These are phyloP conservation scores for Hippocampus barbouri DNA, from an alignment of 2,113 vertebrate species.

Conservation along the genomic window DNA sequence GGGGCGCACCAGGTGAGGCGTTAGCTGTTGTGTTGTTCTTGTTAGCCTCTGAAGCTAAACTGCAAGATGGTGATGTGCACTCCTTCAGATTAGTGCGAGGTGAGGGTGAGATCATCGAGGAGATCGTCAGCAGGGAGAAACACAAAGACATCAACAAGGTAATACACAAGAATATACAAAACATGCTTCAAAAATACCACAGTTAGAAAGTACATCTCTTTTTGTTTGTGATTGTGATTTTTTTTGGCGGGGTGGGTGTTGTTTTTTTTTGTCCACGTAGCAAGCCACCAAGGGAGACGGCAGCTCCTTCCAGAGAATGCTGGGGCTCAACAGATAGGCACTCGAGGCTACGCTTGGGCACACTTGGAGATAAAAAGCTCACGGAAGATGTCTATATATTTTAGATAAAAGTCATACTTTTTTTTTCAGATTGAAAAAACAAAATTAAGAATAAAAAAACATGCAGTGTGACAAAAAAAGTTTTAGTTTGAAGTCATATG, in stretches of 20 bases:
- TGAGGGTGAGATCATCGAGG: slow-evolving; percentile 92
- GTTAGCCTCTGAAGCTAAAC: background rate
- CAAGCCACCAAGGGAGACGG: slow-evolving; percentile 86
- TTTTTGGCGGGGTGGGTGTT: background rate
- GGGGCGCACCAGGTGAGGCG: slow-evolving; percentile 82
- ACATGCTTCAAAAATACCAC: background rate
- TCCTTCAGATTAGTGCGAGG: slow-evolving; percentile 85
- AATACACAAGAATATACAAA: background rate
- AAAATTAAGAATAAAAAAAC: no score
- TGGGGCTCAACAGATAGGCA: slow-evolving; percentile 69
- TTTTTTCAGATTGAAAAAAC: no score
- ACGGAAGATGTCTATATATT: no score
- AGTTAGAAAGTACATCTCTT: background rate
- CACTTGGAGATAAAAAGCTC: no score
- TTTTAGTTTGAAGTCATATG: no score
- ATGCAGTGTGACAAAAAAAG: no score
- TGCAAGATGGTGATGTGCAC: background rate
- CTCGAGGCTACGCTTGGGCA: no score
- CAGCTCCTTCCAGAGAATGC: slow-evolving; percentile 83
- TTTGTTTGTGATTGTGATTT: background rate
- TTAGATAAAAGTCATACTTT: no score
- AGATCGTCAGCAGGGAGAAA: slow-evolving; percentile 88
- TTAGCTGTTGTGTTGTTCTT: no score
- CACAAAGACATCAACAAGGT: slow-evolving; percentile 97
- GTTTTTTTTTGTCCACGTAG: slow-evolving; percentile 56